Evolutionary conservation across 1,140 invertebrate species (phyloP), one percentile per base, ranked within the genome.

Genomic region (Papilio glaucus): DNA sequence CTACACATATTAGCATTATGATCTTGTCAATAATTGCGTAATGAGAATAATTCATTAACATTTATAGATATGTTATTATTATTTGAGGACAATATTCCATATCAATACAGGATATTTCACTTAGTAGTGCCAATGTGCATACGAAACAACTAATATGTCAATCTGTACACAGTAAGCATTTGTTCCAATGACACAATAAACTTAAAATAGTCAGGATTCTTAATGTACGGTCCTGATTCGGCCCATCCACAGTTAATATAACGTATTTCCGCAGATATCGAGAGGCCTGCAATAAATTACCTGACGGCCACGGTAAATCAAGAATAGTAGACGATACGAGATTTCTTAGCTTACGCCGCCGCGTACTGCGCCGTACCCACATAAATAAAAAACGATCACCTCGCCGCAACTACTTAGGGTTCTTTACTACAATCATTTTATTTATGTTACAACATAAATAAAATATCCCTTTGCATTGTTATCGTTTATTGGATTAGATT

Each of bases 291-390:
- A 53, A 53, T 69, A 69, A 69, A 69, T 69, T 53, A 69, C 67
- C 67, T 49, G 67, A 26, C 41, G 67, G 37, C 24, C 26, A 53
- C 67, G 41, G 67, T 69, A 69, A 69, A 69, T 69, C 67, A 69
- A 42, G 62, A 65, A 65, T 45, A n/a, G 65, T 33, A 69, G 67
- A 53, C 67, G 67, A 69, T 69, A 69, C 42, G 67, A 49, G 67
- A 69, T 69, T 69, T 69, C 63, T 69, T 69, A 69, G 41, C 67
- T 69, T 69, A 53, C 29, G 61, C 63, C 24, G 57, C 38, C 24
- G n/a, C n/a, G n/a, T n/a, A n/a, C n/a, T n/a, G n/a, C n/a, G n/a
- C 15, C 67, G 39, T n/a, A 42, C 39, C 42, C 67, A 49, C 41
- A 33, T 69, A 49, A 69, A 69, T 69, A 69, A 69, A 69, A 69